Conservation (phyloP, 2,888 invertebrate species). For the Lasioglossum oenotherae region DNA sequence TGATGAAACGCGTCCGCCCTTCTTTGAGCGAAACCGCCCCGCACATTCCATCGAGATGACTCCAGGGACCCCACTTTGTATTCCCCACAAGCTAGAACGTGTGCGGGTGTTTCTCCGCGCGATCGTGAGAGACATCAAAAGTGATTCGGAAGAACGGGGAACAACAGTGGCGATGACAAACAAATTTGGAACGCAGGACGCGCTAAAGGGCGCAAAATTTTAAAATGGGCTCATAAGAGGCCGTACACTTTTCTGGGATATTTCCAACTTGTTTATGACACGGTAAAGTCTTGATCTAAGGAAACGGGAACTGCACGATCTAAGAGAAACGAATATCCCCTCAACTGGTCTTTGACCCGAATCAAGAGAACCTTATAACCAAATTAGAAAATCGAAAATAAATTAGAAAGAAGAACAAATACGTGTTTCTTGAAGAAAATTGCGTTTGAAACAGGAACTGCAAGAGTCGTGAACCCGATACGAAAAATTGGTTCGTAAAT, state of each 20-base stretch:
- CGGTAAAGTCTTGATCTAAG: too few relatives aligned
- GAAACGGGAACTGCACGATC: too few relatives aligned
- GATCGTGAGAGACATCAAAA: conserved; percentile 50
- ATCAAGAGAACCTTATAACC: too few relatives aligned
- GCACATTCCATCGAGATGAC: conserved; percentile 81
- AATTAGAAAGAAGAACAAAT: too few relatives aligned
- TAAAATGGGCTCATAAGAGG: background rate
- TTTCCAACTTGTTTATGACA: too few relatives aligned
- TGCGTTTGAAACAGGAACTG: background rate
- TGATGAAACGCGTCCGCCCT: conserved; percentile 72
- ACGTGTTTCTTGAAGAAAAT: background rate
- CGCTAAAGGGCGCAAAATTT: background rate
- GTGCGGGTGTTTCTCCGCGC: conserved; percentile 59
- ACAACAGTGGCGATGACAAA: conserved; percentile 34
- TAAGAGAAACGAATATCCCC: too few relatives aligned
- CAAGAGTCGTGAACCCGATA: background rate
- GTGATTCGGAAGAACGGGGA: conserved; percentile 33
- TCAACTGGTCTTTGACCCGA: too few relatives aligned
- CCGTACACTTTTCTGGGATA: background rate
- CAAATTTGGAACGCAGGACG: conserved; percentile 9
- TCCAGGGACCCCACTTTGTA: conserved; percentile 70
- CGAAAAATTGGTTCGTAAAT: background rate
- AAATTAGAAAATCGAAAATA: background rate
- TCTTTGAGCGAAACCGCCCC: conserved; percentile 77
- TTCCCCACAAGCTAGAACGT: conserved; percentile 44